Percentiles rank a stretch among this genome's conserved stretches.
Evolutionary conservation across 2,113 vertebrate species (phyloP).

Genomic region (Nerophis ophidion): DNA sequence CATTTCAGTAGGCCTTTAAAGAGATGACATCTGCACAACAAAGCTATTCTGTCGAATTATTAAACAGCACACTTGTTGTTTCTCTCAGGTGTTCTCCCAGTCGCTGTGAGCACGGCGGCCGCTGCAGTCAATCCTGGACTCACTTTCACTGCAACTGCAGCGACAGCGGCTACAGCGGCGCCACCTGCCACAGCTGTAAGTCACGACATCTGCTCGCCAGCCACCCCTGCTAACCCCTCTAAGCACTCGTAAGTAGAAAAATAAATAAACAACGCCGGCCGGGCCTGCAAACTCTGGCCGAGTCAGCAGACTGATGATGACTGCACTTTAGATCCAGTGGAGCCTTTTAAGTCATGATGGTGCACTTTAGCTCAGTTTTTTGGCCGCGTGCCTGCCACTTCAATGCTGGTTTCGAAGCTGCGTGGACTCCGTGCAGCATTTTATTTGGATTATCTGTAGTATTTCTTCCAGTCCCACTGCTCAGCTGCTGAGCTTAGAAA

Average conservation of each 20-base stretch:
- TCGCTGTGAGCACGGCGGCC: conserved; percentile 87
- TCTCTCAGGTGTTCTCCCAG: conserved; percentile 83
- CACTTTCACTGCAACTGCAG: conserved; percentile 86
- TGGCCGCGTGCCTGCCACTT: background rate
- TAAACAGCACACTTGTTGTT: no score
- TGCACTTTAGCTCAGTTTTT: background rate
- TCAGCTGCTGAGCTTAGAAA: no score
- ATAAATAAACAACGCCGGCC: background rate
- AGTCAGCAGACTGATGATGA: background rate
- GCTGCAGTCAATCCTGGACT: conserved; percentile 88
- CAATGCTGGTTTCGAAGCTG: background rate
- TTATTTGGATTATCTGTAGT: background rate
- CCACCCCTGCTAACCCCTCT: no score
- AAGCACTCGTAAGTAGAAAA: background rate
- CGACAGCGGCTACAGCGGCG: conserved; percentile 82
- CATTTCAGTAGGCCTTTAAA: no score
- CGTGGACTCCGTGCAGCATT: background rate
- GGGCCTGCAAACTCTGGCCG: no score
- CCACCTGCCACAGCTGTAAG: conserved; percentile 86
- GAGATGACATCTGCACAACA: no score
- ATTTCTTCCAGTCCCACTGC: no score
- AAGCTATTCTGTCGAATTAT: no score
- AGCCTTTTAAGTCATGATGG: background rate
- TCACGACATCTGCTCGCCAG: background rate
- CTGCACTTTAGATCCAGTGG: background rate